Evolutionary conservation across 2,113 vertebrate genomes (phyloP), one percentile per base, ranked within the genome.

Genomic region (Hassar affinis): DNA sequence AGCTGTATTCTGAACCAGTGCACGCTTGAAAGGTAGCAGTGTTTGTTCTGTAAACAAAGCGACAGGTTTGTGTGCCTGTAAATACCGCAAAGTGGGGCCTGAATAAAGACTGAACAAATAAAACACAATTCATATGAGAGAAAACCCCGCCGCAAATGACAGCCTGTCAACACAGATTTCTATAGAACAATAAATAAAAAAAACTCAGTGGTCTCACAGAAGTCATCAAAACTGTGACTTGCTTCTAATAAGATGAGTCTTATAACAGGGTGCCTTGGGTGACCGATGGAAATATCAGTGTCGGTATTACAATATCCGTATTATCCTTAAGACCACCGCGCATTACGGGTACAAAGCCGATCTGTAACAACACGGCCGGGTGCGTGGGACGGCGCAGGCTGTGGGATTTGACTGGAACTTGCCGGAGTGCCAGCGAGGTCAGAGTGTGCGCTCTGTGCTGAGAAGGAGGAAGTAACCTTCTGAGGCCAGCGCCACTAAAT

Each of bases 391-490:
- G 54, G 52, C 51, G 30, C 81, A 22, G 56, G 71, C 56, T 74
- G 71, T 35, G 47, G 77, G 66, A 52, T 74, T 72, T 38, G 22
- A 66, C 20, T 77, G 59, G 47, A 84, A 72, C 38, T 47, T 78
- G 74, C 61, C 62, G 25, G 42, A n/a, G 54, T 25, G 20, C 12
- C 80, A 61, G 35, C 1, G 7, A 51, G 62, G 47, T 72, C 81
- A 78, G 45, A 74, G 74, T 72, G 81, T 57, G 71, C 11, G 42
- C 57, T 78, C 30, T 79, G 78, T 74, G 56, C 68, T 6, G 77
- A 81, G 74, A 38, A 84, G 77, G 81, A 86, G 86, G 78, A 85
- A 85, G 78, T 89, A 83, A 89, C 86, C 86, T 89, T 87, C 75
- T 72, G 52, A 80, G 75, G 47, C 51, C 78, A 81, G 61, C 84